Evolutionary conservation across 2,888 invertebrate species (phyloP).

Genomic region (Tethea ocularis): DNA sequence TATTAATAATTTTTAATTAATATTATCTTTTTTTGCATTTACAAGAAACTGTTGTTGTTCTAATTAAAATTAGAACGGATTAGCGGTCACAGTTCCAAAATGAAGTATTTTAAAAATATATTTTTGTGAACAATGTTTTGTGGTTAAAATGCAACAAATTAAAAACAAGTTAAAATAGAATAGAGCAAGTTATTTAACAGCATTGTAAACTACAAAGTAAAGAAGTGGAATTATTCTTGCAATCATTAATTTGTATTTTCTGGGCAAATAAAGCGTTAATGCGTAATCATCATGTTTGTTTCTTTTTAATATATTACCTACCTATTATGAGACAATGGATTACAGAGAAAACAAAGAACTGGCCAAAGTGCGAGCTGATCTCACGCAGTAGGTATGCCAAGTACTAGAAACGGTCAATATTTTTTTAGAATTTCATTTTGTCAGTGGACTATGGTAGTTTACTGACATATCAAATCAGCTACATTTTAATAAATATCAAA

Average conservation of each 20-base stretch:
- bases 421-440: too few species aligned
- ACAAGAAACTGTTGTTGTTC: constrained; percentile 34
- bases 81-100: constrained; percentile 74
- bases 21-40: constrained; percentile 24
- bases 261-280: constrained; percentile 82
- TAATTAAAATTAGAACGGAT: constrained; percentile 47
- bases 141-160: constrained; percentile 52
- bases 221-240: constrained; percentile 73
- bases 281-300: constrained; percentile 60
- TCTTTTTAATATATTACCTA: constrained; percentile 26
- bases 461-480: too few species aligned
- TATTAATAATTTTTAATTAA: constrained; percentile 17
- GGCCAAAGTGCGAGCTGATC: too few species aligned
- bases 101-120: constrained; percentile 70
- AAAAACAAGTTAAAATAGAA: constrained; percentile 37
- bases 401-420: too few species aligned
- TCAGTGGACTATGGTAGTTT: too few species aligned
- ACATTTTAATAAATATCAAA: too few species aligned
- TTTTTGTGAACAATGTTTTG: constrained; percentile 77
- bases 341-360: neutral
- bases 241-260: constrained; percentile 81
- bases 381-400: too few species aligned
- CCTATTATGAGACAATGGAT: too few species aligned
- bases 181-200: constrained; percentile 28
- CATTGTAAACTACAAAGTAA: constrained; percentile 58